Evolutionary conservation across 2,797 vertebrate genomes (phyloP), one percentile per base, ranked within the genome.

Genomic region (Oreochromis grahami): DNA sequence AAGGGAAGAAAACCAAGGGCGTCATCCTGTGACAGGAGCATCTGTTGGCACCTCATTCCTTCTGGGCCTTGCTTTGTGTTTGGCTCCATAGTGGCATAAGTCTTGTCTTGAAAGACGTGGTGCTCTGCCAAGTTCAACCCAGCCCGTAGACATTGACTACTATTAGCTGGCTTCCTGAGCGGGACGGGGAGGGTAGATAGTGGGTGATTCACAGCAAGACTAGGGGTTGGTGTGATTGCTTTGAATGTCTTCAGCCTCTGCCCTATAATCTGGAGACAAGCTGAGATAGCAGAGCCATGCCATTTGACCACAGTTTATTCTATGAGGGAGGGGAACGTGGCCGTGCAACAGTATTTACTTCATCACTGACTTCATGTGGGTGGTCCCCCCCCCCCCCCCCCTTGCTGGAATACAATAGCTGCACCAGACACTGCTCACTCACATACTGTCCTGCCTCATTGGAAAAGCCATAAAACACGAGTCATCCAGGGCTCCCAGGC

Each of bases 401-500:
- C 4, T 87, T n/a, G 50, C 87, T 93, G 92, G 88, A 95, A 93
- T 91, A 96, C 94, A 95, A 95, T 95, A 93, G 94, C 91, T 95
- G 92, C 92, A 92, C 91, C 95, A 96, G 95, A 95, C 94, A 94
- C 89, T 89, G 92, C 90, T 92, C 94, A 90, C 91, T 95, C 92
- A 92, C 94, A 93, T 91, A 93, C 93, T 94, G 94, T 94, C 92
- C 93, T 94, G 93, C 91, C 95, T 95, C 95, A 95, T 95, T 95
- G 95, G 94, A 95, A 95, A 95, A 95, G 93, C 91, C 90, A 95
- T 95, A 95, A 96, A 96, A 95, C 94, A 91, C 81, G 85, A 95
- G 91, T 93, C 92, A 76, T 93, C 91, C 93, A 86, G 90, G 78
- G 92, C 92, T 94, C 86, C 85, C 89, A 88, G 87, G 93, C 93